Base-by-base conservation (phyloP, 2,888 invertebrate genomes). In the Tachystola acroxantha region DNA sequence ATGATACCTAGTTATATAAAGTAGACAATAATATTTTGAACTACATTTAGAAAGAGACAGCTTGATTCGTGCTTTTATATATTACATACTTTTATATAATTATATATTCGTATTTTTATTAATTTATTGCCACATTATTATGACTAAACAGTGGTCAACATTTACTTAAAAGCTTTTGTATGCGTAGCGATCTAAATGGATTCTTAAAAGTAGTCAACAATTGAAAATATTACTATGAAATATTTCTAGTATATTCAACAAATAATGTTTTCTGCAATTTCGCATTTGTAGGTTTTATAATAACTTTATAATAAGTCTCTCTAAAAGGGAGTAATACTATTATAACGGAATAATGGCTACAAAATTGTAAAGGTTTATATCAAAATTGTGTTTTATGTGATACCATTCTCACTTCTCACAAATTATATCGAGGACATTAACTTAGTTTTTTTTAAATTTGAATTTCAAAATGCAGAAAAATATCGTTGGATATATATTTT, bases 171-270 rank as follows among this genome's bases (percentile, higher is more conserved):
- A 38, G 35, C 35, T 25, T 36, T 36, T 54, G 46, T 7, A 56
- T 53, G 66, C 68, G 53, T 65, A 69, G 72, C 75, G 54, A 52
- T 65, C 64, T 69, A 75, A 64, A 57, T 64, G 58, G 53, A 53
- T 51, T 53, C 82, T 85, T 85, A 85, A 57, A 84, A 85, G 85
- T 85, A 85, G 85, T 82, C 73, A 85, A 85, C 85, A 79, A 78
- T 76, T 48, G 39, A 71, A 75, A 75, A 74, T 68, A 69, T 67
- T 65, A 68, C 68, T 74, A 75, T 64, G 68, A 71, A 71, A 71
- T 71, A 69, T 64, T 57, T 46, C 53, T 64, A n/a, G n/a, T n/a
- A 68, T 61, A 55, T 57, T 63, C 64, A 68, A 69, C 67, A 63
- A 69, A 67, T 64, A 53, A 57, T 56, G 57, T 55, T 51, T 39